Evolutionary conservation across 2,113 vertebrate species (phyloP).

Genomic region (Piprites chloris): DNA sequence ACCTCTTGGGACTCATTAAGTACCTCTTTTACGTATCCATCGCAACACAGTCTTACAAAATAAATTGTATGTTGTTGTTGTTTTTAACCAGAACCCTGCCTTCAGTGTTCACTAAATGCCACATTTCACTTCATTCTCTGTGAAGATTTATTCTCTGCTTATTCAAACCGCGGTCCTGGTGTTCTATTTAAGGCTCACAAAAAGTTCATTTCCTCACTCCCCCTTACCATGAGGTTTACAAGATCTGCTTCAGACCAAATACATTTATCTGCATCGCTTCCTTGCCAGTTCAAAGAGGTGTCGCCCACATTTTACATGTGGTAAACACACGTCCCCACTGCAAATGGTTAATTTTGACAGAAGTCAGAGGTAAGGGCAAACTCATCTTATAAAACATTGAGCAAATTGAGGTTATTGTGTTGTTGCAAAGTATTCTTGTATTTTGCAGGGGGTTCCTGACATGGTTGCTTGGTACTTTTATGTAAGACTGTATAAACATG

Average conservation of each 20-base stretch:
- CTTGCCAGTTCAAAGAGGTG: neutral
- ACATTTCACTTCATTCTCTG: neutral
- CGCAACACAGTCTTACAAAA: neutral
- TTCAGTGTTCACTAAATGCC: fast-evolving
- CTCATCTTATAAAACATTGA: neutral
- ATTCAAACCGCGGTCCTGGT: neutral
- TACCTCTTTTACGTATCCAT: fast-evolving
- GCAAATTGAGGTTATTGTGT: neutral
- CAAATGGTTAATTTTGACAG: neutral
- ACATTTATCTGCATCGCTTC: neutral
- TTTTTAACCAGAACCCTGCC: neutral
- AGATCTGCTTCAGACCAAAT: neutral
- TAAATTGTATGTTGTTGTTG: fast-evolving
- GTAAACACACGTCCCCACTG: neutral
- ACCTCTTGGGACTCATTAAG: fast-evolving
- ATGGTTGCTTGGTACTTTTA: neutral
- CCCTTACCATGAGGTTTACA: neutral
- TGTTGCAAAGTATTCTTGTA: neutral
- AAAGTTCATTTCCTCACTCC: neutral
- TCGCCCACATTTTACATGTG: neutral
- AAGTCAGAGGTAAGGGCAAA: neutral
- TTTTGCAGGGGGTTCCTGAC: neutral
- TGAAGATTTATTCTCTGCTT: neutral
- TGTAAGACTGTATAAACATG: neutral
- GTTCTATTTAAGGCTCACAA: neutral